These are phyloP conservation scores for Glaucopsyche alexis DNA, from an alignment of 2,888 invertebrate species.

Conservation along the genomic window DNA sequence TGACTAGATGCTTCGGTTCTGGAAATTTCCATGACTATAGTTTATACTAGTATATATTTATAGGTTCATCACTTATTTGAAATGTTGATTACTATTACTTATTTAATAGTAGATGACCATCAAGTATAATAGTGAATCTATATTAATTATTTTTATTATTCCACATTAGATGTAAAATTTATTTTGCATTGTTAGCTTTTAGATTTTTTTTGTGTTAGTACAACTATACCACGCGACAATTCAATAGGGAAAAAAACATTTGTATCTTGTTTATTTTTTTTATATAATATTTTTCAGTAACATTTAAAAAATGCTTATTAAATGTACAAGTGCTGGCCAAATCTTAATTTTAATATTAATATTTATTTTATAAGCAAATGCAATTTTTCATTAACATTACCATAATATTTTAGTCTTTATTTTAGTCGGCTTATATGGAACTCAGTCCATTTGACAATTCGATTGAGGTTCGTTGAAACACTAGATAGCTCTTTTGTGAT, in stretches of 20 bases:
- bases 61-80: background rate
- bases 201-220: background rate
- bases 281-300: background rate
- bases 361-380: constrained; percentile 17
- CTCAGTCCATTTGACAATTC: too few species aligned
- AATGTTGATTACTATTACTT: background rate
- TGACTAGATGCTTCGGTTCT: background rate
- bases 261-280: too few species aligned
- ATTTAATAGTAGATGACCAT: background rate
- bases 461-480: too few species aligned
- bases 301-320: background rate
- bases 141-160: background rate
- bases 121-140: background rate
- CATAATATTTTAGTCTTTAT: too few species aligned
- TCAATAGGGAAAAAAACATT: too few species aligned
- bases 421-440: too few species aligned
- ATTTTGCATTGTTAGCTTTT: background rate
- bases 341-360: constrained; percentile 13
- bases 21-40: background rate
- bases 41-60: too few species aligned
- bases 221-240: background rate
- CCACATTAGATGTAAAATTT: background rate
- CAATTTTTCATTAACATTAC: constrained; percentile 4
- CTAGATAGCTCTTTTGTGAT: too few species aligned
- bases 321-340: constrained; percentile 19